Base-by-base conservation (phyloP, 2,888 invertebrate species). In the Torymus aiolomorphi region DNA sequence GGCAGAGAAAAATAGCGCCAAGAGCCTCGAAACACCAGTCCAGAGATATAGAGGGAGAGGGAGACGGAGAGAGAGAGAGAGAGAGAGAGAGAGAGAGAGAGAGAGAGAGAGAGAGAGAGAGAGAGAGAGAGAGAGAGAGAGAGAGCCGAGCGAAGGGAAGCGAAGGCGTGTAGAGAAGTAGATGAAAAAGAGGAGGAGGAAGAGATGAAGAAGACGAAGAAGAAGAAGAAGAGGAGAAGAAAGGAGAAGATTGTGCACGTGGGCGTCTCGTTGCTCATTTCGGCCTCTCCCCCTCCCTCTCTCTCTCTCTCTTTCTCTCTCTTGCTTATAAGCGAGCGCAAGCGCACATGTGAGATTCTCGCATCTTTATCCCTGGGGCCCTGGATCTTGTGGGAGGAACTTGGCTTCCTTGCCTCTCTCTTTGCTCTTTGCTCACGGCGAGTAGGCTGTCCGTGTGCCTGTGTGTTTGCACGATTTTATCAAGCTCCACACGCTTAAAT, bases 181-280 rank as follows among this genome's bases (percentile, higher is more conserved):
- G 83, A 82, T 78, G 76, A 82, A 76, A 81, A 83, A 83, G 82
- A 65, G 56, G 31, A 63, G 12, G 70, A 83, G 82, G 83, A 82
- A 79, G 80, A 83, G 74, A 82, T 83, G 84, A 82, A 83, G 83
- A 81, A 69, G 20, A 31, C 66, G 10, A 42, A 67, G 18, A 81
- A 63, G 49, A 18, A n/a, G 54, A 62, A 42, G 70, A 69, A 62
- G 78, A 77, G 81, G 69, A 80, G 14, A 59, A 78, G 14, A 54
- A 59, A 61, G 74, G 67, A 49, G 61, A 78, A 57, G 74, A 78
- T 78, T 78, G 72, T 31, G 51, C 77, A 74, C 74, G 80, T 78
- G 74, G 80, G 77, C 80, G 80, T 78, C 80, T 76, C 63, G 70
- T 57, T 80, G 61, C 77, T 80, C 76, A 70, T 80, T 76, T 74